Base-by-base conservation (phyloP, 1,140 invertebrate genomes). In the Zaprionus africanus region DNA sequence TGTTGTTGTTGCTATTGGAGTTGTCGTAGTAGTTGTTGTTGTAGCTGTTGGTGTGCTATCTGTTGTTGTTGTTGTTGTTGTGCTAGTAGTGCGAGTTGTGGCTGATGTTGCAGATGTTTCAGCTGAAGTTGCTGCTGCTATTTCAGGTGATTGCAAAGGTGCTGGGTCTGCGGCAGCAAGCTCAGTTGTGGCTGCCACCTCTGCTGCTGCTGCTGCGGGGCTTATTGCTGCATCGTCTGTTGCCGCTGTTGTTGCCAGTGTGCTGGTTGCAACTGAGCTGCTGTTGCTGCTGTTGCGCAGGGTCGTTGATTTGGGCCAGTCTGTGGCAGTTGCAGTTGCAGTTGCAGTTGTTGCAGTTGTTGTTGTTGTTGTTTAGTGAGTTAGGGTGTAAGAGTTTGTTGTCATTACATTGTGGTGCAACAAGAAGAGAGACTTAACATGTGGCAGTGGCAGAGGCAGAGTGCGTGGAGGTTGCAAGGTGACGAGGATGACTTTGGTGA, bases 281-380 rank as follows among this genome's bases (percentile, higher is more conserved):
- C 43, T 76, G 79, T 41, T 78, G 73, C 76, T 85, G 75, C 54
- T 86, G 61, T 61, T 31, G 59, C 65, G 58, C 59, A 70, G 54
- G 28, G 82, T 82, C 57, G 82, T 87, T 38, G 87, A 91, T 76
- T 91, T 91, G 19, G 87, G 87, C 87, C 87, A 91, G 78, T 91
- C 87, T 87, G 22, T 43, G 15, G 43, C 69, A 43, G 60, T 34
- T 31, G 81, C 72, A 46, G 70, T 72, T 67, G 67, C 80, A 76
- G 54, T 65, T 60, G 61, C 62, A 53, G 43, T 60, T 9, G 28
- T 69, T 60, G 46, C 72, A 57, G 60, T 67, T 60, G 59, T 60
- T 31, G 28, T 28, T 65, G 68, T 81, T 79, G 63, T 72, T 71
- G 36, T 81, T 87, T 81, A 78, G 83, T 87, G 75, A 69, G 84